phyloP scores from a whole-genome alignment of 2,888 invertebrate genomes.

The Nymphalis c-album region DNA sequence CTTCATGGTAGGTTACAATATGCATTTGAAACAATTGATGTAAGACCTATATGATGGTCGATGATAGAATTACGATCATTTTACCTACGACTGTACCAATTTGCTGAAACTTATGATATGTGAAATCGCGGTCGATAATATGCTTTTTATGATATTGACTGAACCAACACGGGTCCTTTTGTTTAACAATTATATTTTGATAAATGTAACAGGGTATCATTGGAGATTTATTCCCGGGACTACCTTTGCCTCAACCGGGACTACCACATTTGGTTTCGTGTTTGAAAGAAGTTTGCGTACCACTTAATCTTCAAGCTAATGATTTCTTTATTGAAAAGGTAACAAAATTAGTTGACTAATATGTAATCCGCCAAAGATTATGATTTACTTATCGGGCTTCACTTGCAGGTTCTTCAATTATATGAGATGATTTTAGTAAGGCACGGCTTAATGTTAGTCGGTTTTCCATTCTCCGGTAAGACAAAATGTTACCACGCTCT shows the following conservation, averaged over 20 bases:
- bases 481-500: slow-evolving; percentile 91
- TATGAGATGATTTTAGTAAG: slow-evolving; percentile 98
- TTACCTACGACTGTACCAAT: too few species aligned
- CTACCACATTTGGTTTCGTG: slow-evolving; percentile 81
- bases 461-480: slow-evolving; percentile 95
- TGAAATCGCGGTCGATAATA: background rate
- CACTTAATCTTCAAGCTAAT: slow-evolving; percentile 91
- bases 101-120: background rate
- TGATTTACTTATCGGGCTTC: background rate
- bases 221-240: slow-evolving; percentile 95
- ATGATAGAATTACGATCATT: too few species aligned
- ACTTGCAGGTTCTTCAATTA: slow-evolving; percentile 82
- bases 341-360: slow-evolving; percentile 15
- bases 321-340: slow-evolving; percentile 91
- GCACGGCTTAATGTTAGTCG: slow-evolving; percentile 97
- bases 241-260: slow-evolving; percentile 89
- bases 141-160: background rate
- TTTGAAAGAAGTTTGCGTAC: slow-evolving; percentile 83
- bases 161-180: too few species aligned
- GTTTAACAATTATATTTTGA: background rate
- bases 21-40: background rate
- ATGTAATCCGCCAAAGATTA: background rate
- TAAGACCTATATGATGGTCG: too few species aligned
- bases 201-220: slow-evolving; percentile 87
- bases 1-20: slow-evolving; percentile 83